A percentile compares a stretch with the other conserved stretches of the same genome.
phyloP scores from a whole-genome alignment of 1,140 invertebrate species.

The Rhyzopertha dominica region DNA sequence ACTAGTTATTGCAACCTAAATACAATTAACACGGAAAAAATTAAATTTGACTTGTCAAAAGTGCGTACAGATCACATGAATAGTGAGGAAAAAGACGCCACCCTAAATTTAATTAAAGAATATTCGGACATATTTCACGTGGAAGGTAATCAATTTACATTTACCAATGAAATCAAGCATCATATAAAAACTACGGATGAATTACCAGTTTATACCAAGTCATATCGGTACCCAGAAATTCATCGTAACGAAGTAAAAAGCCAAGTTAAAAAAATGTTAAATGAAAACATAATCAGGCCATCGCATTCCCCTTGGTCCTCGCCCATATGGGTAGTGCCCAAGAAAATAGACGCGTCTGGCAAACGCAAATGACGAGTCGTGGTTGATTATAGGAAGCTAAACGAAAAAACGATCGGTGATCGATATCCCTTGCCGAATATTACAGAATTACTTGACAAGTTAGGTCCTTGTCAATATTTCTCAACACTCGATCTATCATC shows the following conservation, averaged over 20 bases:
- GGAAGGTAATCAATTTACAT: slow-evolving; percentile 21
- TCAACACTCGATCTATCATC: slow-evolving; percentile 14
- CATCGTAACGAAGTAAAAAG: slow-evolving; percentile 13
- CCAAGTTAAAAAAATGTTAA: slow-evolving; percentile 12
- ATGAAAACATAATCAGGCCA: not conserved
- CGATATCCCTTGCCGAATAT: slow-evolving; percentile 24
- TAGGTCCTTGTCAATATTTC: slow-evolving; percentile 44
- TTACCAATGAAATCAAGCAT: slow-evolving; percentile 26
- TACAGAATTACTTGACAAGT: slow-evolving; percentile 36
- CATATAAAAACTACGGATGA: slow-evolving; percentile 27
- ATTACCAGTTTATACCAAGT: slow-evolving; percentile 17
- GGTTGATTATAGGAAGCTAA: slow-evolving; percentile 24
- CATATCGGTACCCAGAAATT: slow-evolving; percentile 9
- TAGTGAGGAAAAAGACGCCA: slow-evolving; percentile 14
- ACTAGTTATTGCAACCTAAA: no score
- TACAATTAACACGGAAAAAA: not conserved
- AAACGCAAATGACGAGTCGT: slow-evolving; percentile 24
- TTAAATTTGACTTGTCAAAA: not conserved
- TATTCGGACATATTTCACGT: slow-evolving; percentile 23
- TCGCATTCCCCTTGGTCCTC: slow-evolving; percentile 24
- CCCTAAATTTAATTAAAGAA: slow-evolving; percentile 17
- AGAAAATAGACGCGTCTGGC: slow-evolving; percentile 33
- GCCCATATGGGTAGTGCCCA: slow-evolving; percentile 32
- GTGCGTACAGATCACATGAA: slow-evolving; percentile 16
- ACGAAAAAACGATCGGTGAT: slow-evolving; percentile 22